Percentiles rank a stretch among this genome's conserved stretches.
These are phyloP conservation scores for Heliconius melpomene DNA, from an alignment of 1,140 invertebrate genomes.

Conservation along the genomic window DNA sequence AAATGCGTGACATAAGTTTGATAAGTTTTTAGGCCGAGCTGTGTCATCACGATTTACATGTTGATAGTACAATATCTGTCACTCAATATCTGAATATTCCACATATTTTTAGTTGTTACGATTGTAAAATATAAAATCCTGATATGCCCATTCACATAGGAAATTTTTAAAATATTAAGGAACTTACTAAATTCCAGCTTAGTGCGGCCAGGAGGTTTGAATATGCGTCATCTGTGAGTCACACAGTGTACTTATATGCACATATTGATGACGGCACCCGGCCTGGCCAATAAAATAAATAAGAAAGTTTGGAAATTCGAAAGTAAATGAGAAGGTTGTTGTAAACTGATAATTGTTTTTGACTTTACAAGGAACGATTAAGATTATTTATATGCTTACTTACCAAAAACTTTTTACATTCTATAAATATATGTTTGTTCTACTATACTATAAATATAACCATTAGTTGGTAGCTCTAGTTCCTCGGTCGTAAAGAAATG, in stretches of 20 bases:
- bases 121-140: too few relatives aligned
- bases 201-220: too few relatives aligned
- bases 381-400: neutral
- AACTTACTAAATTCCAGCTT: too few relatives aligned
- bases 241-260: too few relatives aligned
- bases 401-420: too few relatives aligned
- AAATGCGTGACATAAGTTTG: neutral
- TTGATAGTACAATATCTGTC: neutral
- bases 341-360: neutral
- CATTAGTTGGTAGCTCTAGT: neutral
- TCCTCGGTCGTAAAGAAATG: conserved; percentile 38
- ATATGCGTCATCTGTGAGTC: too few relatives aligned
- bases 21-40: neutral
- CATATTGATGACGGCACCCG: neutral
- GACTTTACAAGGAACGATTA: neutral
- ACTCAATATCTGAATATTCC: too few relatives aligned
- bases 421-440: too few relatives aligned
- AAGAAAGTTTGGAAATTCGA: conserved; percentile 8
- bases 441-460: neutral
- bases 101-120: too few relatives aligned
- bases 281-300: neutral
- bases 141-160: too few relatives aligned
- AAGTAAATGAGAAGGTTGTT: neutral
- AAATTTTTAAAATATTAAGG: too few relatives aligned
- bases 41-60: neutral